These are phyloP conservation scores for Drosophila quinaria DNA, from an alignment of 2,888 invertebrate species.

Conservation along the genomic window DNA sequence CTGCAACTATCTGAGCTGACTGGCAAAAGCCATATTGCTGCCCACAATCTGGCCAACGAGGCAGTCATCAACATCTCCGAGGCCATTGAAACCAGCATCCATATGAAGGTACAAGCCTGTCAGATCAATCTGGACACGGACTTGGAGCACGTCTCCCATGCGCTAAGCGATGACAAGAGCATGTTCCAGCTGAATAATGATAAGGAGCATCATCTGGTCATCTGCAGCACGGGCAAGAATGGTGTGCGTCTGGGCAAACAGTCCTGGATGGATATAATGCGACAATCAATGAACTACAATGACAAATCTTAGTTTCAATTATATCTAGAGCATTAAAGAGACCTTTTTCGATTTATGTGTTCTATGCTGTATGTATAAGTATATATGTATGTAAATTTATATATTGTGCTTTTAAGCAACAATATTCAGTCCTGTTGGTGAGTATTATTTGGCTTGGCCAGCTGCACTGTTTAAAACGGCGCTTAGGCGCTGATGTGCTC, in stretches of 20 bases:
- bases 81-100: slow-evolving; percentile 78
- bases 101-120: slow-evolving; percentile 74
- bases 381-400: slow-evolving; percentile 25
- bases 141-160: slow-evolving; percentile 75
- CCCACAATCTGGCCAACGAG: slow-evolving; percentile 67
- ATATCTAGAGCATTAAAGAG: not conserved
- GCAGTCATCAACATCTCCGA: slow-evolving; percentile 84
- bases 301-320: slow-evolving; percentile 20
- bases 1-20: slow-evolving; percentile 83
- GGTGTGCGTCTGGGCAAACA: slow-evolving; percentile 83
- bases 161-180: slow-evolving; percentile 68
- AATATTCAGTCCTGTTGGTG: slow-evolving; percentile 71
- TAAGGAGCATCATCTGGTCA: slow-evolving; percentile 59
- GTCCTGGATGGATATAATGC: slow-evolving; percentile 84
- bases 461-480: slow-evolving; percentile 48
- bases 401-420: slow-evolving; percentile 53
- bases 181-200: slow-evolving; percentile 71
- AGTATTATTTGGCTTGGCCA: slow-evolving; percentile 69
- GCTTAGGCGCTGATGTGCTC: slow-evolving; percentile 54
- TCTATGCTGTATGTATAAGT: slow-evolving; percentile 28
- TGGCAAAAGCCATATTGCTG: slow-evolving; percentile 79
- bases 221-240: slow-evolving; percentile 70
- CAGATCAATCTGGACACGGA: slow-evolving; percentile 73
- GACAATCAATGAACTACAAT: slow-evolving; percentile 33
- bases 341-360: slow-evolving; percentile 4